phyloP scores from a whole-genome alignment of 1,140 invertebrate genomes.

The Bradynema listronoti region DNA sequence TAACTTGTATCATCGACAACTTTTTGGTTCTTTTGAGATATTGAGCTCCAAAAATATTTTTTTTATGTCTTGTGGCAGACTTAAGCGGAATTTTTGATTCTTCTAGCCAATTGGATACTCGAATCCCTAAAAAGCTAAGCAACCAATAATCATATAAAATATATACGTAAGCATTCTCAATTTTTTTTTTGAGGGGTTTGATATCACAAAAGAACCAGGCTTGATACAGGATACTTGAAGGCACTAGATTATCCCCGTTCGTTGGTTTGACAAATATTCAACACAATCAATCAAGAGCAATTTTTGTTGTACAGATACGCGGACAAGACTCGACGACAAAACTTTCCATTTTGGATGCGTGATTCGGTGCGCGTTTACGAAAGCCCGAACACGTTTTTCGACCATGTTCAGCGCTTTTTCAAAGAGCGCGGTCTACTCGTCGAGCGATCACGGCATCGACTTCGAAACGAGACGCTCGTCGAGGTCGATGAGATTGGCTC shows the following conservation, averaged over 20 bases:
- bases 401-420: slow-evolving; percentile 16
- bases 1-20: too few relatives aligned
- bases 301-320: slow-evolving; percentile 22
- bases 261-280: too few relatives aligned
- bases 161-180: slow-evolving; percentile 14
- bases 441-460: slow-evolving; percentile 8
- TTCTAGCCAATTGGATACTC: too few relatives aligned
- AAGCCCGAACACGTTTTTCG: slow-evolving; percentile 4
- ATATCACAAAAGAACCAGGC: background rate
- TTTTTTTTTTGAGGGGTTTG: slow-evolving; percentile 1
- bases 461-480: background rate
- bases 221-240: too few relatives aligned
- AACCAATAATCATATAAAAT: background rate
- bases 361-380: slow-evolving; percentile 5
- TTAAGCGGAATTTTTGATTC: background rate
- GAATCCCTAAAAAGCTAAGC: too few relatives aligned
- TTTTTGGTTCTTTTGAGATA: too few relatives aligned
- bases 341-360: slow-evolving; percentile 32
- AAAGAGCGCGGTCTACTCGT: slow-evolving; percentile 19
- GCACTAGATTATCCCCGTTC: too few relatives aligned
- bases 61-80: too few relatives aligned
- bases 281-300: background rate
- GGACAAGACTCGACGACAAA: slow-evolving; percentile 1
- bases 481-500: slow-evolving; percentile 1
- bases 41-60: too few relatives aligned